These are phyloP conservation scores for Scophthalmus maximus DNA, from an alignment of 2,113 vertebrate genomes.

Conservation along the genomic window DNA sequence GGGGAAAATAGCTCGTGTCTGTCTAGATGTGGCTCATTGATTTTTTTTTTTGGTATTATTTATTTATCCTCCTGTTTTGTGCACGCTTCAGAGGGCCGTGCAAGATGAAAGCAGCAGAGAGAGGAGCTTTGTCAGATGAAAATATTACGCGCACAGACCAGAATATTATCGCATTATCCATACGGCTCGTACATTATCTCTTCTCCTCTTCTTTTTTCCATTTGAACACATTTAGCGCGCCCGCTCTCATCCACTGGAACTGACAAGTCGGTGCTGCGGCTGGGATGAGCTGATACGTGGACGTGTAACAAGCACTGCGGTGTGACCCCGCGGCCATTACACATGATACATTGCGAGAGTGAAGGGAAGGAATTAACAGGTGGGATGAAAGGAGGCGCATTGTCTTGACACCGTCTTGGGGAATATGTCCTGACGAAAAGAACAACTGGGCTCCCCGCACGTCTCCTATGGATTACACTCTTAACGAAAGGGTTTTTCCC, in stretches of 20 bases:
- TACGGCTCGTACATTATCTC: conserved; percentile 7
- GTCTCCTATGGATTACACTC: no score
- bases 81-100: conserved; percentile 18
- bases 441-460: no score
- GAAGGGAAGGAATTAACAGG: conserved; percentile 15
- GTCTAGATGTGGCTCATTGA: conserved; percentile 64
- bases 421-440: no score
- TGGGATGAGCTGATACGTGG: neutral
- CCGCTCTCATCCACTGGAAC: neutral
- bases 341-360: neutral
- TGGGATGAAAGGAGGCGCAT: no score
- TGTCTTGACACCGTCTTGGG: no score
- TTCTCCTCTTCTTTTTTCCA: neutral
- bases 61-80: conserved; percentile 43
- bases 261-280: neutral
- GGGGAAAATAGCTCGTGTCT: conserved; percentile 54
- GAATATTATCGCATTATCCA: conserved; percentile 30
- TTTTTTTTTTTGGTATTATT: conserved; percentile 47
- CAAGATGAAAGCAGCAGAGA: conserved; percentile 17
- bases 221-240: neutral
- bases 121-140: conserved; percentile 7
- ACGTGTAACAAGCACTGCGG: neutral
- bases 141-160: neutral
- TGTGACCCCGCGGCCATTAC: conserved; percentile 19
- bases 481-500: no score